phyloP scores from a whole-genome alignment of 2,888 invertebrate genomes.

The Campoletis raptor region DNA sequence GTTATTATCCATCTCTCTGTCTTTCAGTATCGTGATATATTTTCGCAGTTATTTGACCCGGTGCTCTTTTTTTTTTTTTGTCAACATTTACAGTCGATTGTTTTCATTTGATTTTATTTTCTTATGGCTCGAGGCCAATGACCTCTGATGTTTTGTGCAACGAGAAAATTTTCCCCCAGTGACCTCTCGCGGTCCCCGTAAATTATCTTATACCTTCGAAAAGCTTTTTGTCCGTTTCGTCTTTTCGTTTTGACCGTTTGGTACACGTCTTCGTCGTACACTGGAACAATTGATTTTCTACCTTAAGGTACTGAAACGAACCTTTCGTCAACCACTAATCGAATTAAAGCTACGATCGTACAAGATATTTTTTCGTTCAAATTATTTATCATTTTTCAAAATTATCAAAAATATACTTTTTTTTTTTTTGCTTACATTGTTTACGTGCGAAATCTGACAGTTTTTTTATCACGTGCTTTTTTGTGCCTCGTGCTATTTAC shows the following conservation, averaged over 20 bases:
- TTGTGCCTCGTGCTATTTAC: background rate
- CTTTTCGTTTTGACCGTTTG: background rate
- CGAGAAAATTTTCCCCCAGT: conserved; percentile 11
- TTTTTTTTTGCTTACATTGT: background rate
- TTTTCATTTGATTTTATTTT: background rate
- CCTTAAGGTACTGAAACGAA: background rate
- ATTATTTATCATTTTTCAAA: background rate
- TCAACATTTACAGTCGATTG: background rate
- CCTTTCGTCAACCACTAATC: background rate
- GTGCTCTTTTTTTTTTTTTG: background rate
- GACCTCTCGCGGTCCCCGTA: conserved; percentile 21
- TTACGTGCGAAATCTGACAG: background rate
- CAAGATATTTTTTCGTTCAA: background rate
- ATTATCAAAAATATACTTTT: background rate
- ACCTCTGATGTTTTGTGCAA: conserved; percentile 25
- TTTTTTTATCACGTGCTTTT: background rate
- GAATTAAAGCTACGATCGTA: background rate
- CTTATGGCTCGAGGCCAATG: conserved; percentile 22
- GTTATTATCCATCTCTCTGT: background rate
- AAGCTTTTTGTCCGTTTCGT: background rate
- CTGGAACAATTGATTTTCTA: conserved; percentile 29
- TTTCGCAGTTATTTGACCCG: background rate
- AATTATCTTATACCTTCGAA: background rate
- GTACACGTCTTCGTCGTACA: background rate
- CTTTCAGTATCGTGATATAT: background rate